Base-by-base conservation (phyloP, 2,888 invertebrate genomes). In the Pyrrhia umbra region DNA sequence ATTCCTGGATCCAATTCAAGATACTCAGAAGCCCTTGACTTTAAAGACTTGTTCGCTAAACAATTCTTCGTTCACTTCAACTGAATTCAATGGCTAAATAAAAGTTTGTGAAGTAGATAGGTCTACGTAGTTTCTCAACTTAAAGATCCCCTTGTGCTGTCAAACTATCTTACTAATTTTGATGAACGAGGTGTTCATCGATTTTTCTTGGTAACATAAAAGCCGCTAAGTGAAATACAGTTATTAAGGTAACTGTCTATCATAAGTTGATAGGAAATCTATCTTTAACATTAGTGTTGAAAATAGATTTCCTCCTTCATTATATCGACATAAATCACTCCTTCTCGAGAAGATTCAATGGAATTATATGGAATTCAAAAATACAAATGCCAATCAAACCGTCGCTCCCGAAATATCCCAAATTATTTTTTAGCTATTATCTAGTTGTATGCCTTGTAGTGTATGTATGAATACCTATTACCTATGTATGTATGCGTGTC, bases 151-250 rank as follows among this genome's bases (percentile, higher is more conserved):
- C 20, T 30, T 20, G 13, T 43, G 23, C 20, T 60, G 69, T 74
- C 75, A 51, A 74, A 74, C 43, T 74, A 50, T 20, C 10, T 1
- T 13, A 40, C 60, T 55, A 74, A 54, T 49, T 40, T 34, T 70
- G 69, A 70, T 40, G 42, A 66, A 69, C 73, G 75, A 49, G 56
- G 5, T 21, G 21, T 21, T 23, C 6, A 20, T 40, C 18, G 43
- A 67, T 69, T 67, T 37, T 6, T 54, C 27, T 9, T n/a, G 21
- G 9, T 60, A 27, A 50, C 37, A 10, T n/a, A 4, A 21, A 10
- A 39, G 40, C 6, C 34, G 46, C 27, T 27, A 40, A 27, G 25
- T 15, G 5, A 5, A 4, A 21, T n/a, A 49, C 34, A 21, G 42
- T 21, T 27, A 49, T 49, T 37, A 42, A 9, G 9, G 21, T 21